Percentiles rank a stretch among this genome's conserved stretches.
phyloP scores from a whole-genome alignment of 64 coral and sea anemone species.

The Orbicella faveolata region DNA sequence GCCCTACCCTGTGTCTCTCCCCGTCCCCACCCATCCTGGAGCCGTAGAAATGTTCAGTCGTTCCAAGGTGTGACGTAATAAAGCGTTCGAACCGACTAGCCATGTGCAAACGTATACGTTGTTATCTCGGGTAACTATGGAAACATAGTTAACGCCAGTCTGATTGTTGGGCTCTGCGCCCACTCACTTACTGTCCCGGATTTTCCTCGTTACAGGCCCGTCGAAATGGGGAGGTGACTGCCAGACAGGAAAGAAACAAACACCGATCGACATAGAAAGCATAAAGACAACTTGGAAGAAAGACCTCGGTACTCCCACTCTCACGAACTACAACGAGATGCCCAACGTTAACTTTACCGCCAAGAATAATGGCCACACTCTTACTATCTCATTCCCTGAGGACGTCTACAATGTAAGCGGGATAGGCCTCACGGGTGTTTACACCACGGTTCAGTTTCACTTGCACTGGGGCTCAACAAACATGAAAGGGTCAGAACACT shows the following conservation, averaged over 20 bases:
- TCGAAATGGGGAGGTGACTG: not conserved
- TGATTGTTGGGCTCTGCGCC: not conserved
- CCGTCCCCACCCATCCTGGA: no score
- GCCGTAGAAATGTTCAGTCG: no score
- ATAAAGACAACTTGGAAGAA: not conserved
- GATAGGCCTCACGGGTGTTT: constrained; percentile 18
- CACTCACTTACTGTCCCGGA: no score
- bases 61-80: no score
- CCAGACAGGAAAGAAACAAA: constrained; percentile 29
- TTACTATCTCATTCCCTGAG: not conserved
- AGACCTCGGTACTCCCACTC: not conserved
- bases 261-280: constrained; percentile 43
- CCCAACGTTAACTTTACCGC: not conserved
- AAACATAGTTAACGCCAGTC: no score
- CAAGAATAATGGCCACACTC: constrained; percentile 10
- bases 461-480: constrained; percentile 40
- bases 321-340: constrained; percentile 13
- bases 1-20: no score
- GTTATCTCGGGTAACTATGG: no score
- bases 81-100: no score
- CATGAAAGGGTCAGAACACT: constrained; percentile 46
- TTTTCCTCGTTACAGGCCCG: not conserved
- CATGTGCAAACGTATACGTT: no score
- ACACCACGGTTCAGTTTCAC: constrained; percentile 34
- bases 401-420: constrained; percentile 24